These are phyloP conservation scores for Sminthurinus aureus DNA, from an alignment of 2,888 invertebrate species.

Conservation along the genomic window DNA sequence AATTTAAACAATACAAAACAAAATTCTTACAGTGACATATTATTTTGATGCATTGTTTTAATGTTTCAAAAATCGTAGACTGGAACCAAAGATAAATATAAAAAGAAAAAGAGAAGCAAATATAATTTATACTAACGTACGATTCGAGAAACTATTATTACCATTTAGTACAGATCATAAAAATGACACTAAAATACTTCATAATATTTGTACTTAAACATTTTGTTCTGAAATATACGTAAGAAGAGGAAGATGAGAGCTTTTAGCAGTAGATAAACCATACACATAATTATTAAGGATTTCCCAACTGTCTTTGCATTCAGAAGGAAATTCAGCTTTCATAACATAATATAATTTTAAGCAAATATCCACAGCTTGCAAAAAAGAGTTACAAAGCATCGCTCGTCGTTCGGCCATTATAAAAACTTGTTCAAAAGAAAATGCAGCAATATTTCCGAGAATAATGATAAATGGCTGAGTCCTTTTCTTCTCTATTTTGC, in stretches of 20 bases:
- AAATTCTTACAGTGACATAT: no score
- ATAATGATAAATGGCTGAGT: background rate
- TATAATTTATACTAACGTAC: no score
- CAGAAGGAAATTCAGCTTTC: background rate
- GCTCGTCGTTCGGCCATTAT: background rate
- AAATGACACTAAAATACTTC: no score
- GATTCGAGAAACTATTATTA: no score
- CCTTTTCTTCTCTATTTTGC: background rate
- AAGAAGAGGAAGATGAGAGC: background rate
- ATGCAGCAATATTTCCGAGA: background rate
- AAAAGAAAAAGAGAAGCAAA: no score
- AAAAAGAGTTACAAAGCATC: background rate
- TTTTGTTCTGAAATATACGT: background rate
- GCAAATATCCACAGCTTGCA: background rate
- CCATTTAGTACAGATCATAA: no score
- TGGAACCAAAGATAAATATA: no score
- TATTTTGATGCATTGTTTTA: no score
- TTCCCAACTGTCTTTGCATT: slow-evolving; percentile 3
- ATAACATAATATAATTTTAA: background rate
- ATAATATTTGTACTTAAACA: no score
- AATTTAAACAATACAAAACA: no score
- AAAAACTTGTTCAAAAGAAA: background rate
- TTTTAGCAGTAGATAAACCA: background rate
- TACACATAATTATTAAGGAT: background rate
- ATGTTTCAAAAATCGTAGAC: no score